These are phyloP conservation scores for Leistus spinibarbis DNA, from an alignment of 2,888 invertebrate genomes.

Conservation along the genomic window DNA sequence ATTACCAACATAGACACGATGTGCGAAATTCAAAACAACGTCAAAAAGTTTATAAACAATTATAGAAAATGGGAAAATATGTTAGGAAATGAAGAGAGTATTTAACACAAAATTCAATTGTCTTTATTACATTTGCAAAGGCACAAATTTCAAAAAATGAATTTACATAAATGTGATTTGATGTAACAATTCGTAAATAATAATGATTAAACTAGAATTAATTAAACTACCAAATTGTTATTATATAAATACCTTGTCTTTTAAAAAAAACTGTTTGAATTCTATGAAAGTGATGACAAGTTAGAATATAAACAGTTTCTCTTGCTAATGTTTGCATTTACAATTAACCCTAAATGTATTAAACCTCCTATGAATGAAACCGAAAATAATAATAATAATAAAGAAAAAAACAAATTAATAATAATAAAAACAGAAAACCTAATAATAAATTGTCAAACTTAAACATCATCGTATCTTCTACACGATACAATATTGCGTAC, in stretches of 20 bases:
- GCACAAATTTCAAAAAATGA: conserved; percentile 54
- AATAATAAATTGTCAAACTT: neutral
- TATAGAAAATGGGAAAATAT: neutral
- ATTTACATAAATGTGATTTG: conserved; percentile 48
- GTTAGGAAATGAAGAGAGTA: neutral
- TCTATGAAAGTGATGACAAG: conserved; percentile 20
- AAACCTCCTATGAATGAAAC: conserved; percentile 1
- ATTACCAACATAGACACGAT: neutral
- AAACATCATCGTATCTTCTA: neutral
- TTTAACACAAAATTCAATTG: conserved; percentile 38
- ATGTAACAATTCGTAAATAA: conserved; percentile 33
- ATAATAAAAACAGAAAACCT: neutral
- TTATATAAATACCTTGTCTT: neutral
- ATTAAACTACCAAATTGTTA: neutral
- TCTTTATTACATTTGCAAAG: conserved; percentile 54
- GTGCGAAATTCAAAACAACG: neutral
- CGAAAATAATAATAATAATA: conserved; percentile 8
- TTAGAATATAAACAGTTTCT: conserved; percentile 31
- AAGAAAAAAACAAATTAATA: conserved; percentile 1
- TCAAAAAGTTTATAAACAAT: neutral
- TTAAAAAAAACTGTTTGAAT: conserved; percentile 23
- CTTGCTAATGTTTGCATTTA: conserved; percentile 11
- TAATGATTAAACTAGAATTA: conserved; percentile 18
- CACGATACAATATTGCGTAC: neutral
- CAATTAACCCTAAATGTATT: neutral